These are phyloP conservation scores for Drosophila asahinai DNA, from an alignment of 1,140 invertebrate genomes.

Conservation along the genomic window DNA sequence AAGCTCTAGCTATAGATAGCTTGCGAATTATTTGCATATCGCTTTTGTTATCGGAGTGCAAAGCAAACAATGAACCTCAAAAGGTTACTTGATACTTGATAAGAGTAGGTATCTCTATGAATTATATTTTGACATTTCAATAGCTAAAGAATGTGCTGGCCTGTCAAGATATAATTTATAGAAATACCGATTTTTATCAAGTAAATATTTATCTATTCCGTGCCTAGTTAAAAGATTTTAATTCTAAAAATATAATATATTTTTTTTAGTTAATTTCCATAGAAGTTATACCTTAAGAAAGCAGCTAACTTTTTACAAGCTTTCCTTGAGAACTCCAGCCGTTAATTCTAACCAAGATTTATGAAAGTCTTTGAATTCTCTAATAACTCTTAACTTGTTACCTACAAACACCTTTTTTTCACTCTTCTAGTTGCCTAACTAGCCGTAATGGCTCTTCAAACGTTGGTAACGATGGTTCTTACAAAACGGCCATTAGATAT, in stretches of 20 bases:
- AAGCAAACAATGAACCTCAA: not conserved
- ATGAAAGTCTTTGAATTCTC: not conserved
- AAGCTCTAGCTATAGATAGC: not conserved
- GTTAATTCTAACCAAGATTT: not conserved
- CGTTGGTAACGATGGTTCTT: not conserved
- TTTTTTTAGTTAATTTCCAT: not conserved
- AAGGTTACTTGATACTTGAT: no score
- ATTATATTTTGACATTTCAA: no score
- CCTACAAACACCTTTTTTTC: constrained; percentile 5
- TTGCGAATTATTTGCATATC: not conserved
- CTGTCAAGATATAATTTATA: not conserved
- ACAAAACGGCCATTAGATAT: constrained; percentile 71
- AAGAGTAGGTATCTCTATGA: no score
- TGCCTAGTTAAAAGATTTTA: no score
- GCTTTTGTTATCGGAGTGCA: constrained; percentile 4
- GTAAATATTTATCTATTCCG: constrained; percentile 1
- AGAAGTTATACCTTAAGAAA: not conserved
- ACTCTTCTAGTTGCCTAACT: constrained; percentile 7
- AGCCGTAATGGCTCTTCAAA: constrained; percentile 13
- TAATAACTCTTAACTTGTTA: not conserved
- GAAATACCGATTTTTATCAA: not conserved
- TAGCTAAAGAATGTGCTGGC: no score
- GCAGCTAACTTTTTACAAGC: no score
- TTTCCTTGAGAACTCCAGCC: no score
- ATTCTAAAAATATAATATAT: not conserved